Conservation (phyloP, 2,888 invertebrate species). For the Ophion ellenae region DNA sequence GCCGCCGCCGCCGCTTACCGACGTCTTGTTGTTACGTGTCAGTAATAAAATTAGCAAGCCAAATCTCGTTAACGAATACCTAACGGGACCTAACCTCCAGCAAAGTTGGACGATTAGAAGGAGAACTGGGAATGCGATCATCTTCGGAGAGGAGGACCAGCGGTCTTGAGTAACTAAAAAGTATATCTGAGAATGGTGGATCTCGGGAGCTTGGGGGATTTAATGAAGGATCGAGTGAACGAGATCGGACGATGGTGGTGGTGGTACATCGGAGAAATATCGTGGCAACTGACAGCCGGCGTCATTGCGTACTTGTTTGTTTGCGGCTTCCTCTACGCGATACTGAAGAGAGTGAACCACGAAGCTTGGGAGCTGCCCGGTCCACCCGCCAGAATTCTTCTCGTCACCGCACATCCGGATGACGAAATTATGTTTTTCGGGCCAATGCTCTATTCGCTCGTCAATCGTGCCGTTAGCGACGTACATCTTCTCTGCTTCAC, state of each 20-base stretch:
- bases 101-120: too few species aligned
- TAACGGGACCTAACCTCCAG: too few species aligned
- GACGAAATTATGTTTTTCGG: constrained; percentile 99
- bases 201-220: constrained; percentile 72
- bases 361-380: constrained; percentile 82
- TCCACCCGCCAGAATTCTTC: constrained; percentile 86
- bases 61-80: too few species aligned
- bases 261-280: constrained; percentile 80
- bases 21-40: too few species aligned
- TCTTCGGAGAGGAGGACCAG: too few species aligned
- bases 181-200: constrained; percentile 62
- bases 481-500: constrained; percentile 94
- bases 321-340: constrained; percentile 78
- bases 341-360: constrained; percentile 79
- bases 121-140: too few species aligned
- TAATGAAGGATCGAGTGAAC: constrained; percentile 74
- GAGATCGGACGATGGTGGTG: constrained; percentile 79
- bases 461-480: constrained; percentile 87
- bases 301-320: constrained; percentile 77
- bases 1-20: too few species aligned
- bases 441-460: constrained; percentile 91
- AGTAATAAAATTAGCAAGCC: too few species aligned
- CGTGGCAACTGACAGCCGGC: constrained; percentile 79
- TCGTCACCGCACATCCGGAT: constrained; percentile 98
- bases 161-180: neutral